Evolutionary conservation across 30 jellyfish, hydroid and myxozoan genomes (phyloP), one percentile per base, ranked within the genome.

Genomic region (Aurelia aurita complex sp. Pacific): DNA sequence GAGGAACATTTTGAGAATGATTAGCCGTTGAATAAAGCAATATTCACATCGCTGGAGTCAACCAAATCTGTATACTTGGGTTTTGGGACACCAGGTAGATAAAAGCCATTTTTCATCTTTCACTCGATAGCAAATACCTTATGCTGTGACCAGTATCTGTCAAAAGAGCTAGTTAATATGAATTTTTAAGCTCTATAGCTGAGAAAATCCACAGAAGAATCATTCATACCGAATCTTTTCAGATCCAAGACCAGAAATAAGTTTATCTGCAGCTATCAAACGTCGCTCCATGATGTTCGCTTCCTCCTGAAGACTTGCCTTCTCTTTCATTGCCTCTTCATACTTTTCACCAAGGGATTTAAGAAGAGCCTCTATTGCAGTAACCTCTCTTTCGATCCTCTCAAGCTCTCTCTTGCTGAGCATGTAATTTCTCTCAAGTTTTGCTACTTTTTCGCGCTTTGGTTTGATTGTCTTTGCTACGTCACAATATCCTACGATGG

Each of bases 271-370:
- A 17, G 98, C 98, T 55, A 94, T 88, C 80, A 94, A 85, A 34
- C 98, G 88, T 17, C 98, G 88, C 51, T 94, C 98, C 98, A 94
- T 94, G 76, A 94, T 76, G 67, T 88, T 90, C 9, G 98, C 98
- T 70, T 94, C 98, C 74, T 83, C 97, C 68, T 94, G 98, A 13
- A 94, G 94, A 57, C 69, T 82, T 63, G 81, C 87, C 79, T 92
- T 83, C 81, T 94, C 98, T 78, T 59, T 83, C 96, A 77, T 94
- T 6, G 98, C 98, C 18, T 66, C 96, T 64, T 89, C 98, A 53
- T 86, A 88, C 79, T 90, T 94, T 9, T 59, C 87, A 15, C 95
- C 88, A 46, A 94, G 88, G 23, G 91, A 86, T 67, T 94, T 94
- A 38, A 94, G 92, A 52, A 90, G 97, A 13, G 86, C 97, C 73